phyloP scores from a whole-genome alignment of 2,797 vertebrate species.

The Potorous gilbertii region DNA sequence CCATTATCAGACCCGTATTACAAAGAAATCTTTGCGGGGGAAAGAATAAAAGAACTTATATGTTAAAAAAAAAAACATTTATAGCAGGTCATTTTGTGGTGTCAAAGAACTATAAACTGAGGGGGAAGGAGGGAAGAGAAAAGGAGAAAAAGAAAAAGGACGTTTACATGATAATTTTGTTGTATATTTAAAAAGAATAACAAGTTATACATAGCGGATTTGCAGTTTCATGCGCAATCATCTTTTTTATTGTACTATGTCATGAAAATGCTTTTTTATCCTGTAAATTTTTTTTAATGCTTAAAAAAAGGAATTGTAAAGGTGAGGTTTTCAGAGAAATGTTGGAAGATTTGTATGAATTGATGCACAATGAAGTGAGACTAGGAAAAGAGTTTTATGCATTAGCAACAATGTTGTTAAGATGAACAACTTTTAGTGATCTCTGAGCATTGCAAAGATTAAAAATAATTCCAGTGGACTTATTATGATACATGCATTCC shows the following conservation, averaged over 20 bases:
- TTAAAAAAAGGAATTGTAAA: background rate
- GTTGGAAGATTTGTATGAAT: background rate
- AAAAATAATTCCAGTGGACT: background rate
- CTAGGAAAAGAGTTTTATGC: background rate
- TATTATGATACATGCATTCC: background rate
- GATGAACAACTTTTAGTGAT: background rate
- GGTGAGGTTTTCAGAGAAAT: background rate
- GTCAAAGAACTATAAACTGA: background rate
- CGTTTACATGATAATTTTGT: background rate
- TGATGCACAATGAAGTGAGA: background rate
- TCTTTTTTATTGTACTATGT: background rate
- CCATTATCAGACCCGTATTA: background rate
- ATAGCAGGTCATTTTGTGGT: background rate
- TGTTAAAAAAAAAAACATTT: background rate
- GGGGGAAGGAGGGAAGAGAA: too few relatives aligned
- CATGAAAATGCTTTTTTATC: background rate
- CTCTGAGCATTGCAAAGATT: background rate
- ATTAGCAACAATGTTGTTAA: background rate
- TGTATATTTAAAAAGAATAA: background rate
- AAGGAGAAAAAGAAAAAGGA: background rate
- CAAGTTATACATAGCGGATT: background rate
- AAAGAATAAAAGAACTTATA: background rate
- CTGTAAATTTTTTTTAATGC: too few relatives aligned
- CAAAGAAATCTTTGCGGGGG: background rate
- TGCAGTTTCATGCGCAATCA: background rate